phyloP scores from a whole-genome alignment of 2,888 invertebrate species.

The Melipona beecheii region DNA sequence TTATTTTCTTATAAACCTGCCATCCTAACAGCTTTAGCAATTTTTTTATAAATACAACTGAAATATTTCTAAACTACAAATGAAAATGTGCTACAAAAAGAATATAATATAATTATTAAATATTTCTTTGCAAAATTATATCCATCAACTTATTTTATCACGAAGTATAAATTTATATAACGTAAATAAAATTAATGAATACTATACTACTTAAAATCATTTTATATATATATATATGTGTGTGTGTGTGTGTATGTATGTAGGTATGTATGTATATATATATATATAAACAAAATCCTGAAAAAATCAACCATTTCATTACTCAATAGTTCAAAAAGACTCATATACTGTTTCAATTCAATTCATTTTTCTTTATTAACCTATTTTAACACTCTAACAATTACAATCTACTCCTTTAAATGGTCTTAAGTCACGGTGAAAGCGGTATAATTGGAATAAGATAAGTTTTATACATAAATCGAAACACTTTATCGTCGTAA shows the following conservation, averaged over 20 bases:
- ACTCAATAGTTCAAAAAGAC: conserved; percentile 12
- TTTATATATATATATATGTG: background rate
- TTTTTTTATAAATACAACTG: background rate
- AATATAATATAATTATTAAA: background rate
- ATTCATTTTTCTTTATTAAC: conserved; percentile 7
- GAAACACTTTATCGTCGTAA: conserved; percentile 35
- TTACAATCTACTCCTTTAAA: conserved; percentile 59
- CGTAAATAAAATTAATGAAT: conserved; percentile 19
- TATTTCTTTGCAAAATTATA: background rate
- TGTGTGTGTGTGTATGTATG: too few relatives aligned
- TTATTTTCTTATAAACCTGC: background rate
- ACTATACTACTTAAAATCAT: too few relatives aligned
- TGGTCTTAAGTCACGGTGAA: conserved; percentile 82
- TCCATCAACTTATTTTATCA: background rate
- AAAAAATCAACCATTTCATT: conserved; percentile 7
- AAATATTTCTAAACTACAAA: conserved; percentile 4
- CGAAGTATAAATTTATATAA: background rate
- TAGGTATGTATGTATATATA: background rate
- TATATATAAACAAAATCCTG: conserved; percentile 29
- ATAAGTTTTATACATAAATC: conserved; percentile 48
- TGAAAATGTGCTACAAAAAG: conserved; percentile 1
- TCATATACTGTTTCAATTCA: conserved; percentile 8
- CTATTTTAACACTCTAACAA: conserved; percentile 37
- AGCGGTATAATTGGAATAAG: conserved; percentile 69
- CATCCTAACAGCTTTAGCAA: background rate